These are phyloP conservation scores for Macaria liturata DNA, from an alignment of 2,888 invertebrate genomes.

Conservation along the genomic window DNA sequence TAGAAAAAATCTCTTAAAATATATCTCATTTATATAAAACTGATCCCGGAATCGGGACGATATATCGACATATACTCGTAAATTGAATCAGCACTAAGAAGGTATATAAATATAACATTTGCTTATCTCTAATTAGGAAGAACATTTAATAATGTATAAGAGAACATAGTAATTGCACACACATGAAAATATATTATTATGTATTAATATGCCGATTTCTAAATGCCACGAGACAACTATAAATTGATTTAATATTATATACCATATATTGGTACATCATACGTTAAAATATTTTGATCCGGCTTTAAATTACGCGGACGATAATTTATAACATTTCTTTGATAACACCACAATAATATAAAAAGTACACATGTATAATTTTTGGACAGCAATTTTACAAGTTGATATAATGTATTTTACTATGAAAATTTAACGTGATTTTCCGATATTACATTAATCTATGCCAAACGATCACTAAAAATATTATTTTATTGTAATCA, in stretches of 20 bases:
- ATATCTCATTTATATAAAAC: conserved; percentile 68
- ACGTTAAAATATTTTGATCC: conserved; percentile 24
- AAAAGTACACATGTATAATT: conserved; percentile 34
- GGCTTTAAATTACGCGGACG: conserved; percentile 47
- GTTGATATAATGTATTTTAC: conserved; percentile 22
- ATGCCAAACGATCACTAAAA: too few species aligned
- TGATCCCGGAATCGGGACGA: conserved; percentile 52
- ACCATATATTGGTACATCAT: neutral
- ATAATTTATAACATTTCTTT: conserved; percentile 42
- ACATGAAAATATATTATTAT: conserved; percentile 58
- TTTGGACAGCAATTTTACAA: conserved; percentile 23
- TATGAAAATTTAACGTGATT: too few species aligned
- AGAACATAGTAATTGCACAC: conserved; percentile 77
- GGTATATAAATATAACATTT: conserved; percentile 71
- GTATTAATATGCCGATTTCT: conserved; percentile 41
- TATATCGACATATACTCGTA: conserved; percentile 52
- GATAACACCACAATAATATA: neutral
- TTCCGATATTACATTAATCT: too few species aligned
- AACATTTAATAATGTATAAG: conserved; percentile 69
- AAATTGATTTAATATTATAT: conserved; percentile 16
- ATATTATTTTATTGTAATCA: too few species aligned
- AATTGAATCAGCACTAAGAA: conserved; percentile 54
- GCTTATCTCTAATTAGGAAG: conserved; percentile 75
- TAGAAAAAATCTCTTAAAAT: conserved; percentile 82
- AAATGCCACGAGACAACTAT: conserved; percentile 16